Evolutionary conservation across 2,888 invertebrate species (phyloP).

Genomic region (Andrena dorsata): DNA sequence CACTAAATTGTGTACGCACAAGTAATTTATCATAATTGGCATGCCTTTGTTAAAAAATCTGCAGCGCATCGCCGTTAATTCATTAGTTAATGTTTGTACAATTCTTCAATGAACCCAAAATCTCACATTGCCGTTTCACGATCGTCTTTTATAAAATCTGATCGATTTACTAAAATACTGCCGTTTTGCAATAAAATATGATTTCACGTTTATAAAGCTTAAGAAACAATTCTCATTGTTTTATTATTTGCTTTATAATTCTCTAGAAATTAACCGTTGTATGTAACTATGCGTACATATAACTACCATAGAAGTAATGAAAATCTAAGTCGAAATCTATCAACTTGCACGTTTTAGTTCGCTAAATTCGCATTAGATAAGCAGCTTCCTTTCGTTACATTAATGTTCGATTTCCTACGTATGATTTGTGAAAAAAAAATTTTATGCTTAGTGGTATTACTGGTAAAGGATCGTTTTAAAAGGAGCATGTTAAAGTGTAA

Average conservation of each 20-base stretch:
- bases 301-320: slow-evolving; percentile 47
- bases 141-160: slow-evolving; percentile 39
- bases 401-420: slow-evolving; percentile 39
- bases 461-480: slow-evolving; percentile 41
- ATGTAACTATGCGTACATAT: slow-evolving; percentile 36
- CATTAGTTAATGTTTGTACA: slow-evolving; percentile 46
- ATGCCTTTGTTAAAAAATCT: slow-evolving; percentile 47
- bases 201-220: slow-evolving; percentile 37
- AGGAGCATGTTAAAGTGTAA: slow-evolving; percentile 34
- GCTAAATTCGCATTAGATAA: slow-evolving; percentile 50
- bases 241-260: slow-evolving; percentile 29
- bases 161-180: slow-evolving; percentile 43
- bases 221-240: slow-evolving; percentile 41
- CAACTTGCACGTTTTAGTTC: slow-evolving; percentile 35
- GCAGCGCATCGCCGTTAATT: slow-evolving; percentile 33
- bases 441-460: slow-evolving; percentile 43
- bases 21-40: slow-evolving; percentile 37
- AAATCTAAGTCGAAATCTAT: slow-evolving; percentile 55
- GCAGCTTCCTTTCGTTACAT: slow-evolving; percentile 39
- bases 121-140: slow-evolving; percentile 27
- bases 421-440: slow-evolving; percentile 53
- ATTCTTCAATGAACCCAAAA: slow-evolving; percentile 39
- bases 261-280: slow-evolving; percentile 52
- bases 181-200: slow-evolving; percentile 40
- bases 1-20: slow-evolving; percentile 32